phyloP scores from a whole-genome alignment of 2,113 vertebrate genomes.

The Irena cyanogastra region DNA sequence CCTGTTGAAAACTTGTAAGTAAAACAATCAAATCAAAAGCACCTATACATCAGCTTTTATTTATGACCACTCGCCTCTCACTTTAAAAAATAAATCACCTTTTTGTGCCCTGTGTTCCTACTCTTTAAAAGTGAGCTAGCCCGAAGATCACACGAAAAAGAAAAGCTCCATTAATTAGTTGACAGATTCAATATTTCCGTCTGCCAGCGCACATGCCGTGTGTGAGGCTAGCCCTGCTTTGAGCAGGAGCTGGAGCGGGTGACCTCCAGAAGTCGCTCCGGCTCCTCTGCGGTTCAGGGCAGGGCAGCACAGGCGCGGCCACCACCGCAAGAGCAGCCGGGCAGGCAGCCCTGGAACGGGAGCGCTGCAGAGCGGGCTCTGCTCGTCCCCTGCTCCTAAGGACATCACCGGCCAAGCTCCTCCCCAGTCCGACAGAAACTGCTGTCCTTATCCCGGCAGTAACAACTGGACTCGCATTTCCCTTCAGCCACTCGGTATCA shows the following conservation, averaged over 20 bases:
- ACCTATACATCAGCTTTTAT: background rate
- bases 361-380: background rate
- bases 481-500: background rate
- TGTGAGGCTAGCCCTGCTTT: background rate
- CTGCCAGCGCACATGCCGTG: rapidly evolving
- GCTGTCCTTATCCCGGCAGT: background rate
- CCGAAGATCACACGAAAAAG: background rate
- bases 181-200: background rate
- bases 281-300: background rate
- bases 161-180: background rate
- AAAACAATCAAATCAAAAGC: background rate
- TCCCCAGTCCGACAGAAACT: background rate
- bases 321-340: background rate
- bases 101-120: background rate
- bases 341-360: background rate
- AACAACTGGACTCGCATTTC: rapidly evolving
- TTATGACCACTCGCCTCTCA: background rate
- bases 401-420: background rate
- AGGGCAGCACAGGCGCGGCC: background rate
- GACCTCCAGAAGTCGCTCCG: background rate
- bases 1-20: background rate
- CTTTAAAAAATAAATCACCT: background rate
- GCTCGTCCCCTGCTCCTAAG: background rate
- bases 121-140: background rate
- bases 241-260: background rate